phyloP scores from a whole-genome alignment of 2,888 invertebrate species.

The Muschampia plurimacula region DNA sequence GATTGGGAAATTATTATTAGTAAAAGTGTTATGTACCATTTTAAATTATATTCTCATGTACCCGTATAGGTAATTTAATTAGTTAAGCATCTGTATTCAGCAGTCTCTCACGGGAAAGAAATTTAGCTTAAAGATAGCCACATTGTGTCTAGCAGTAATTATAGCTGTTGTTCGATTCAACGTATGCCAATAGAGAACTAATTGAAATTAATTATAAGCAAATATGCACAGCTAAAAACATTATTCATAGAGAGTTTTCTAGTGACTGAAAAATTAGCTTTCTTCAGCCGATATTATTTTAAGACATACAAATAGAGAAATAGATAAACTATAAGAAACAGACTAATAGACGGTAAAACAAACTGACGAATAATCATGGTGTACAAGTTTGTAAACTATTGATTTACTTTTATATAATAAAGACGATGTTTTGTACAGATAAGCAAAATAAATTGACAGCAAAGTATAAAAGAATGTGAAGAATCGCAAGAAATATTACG shows the following conservation, averaged over 20 bases:
- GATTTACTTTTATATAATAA: not conserved
- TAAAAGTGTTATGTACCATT: not conserved
- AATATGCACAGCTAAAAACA: no score
- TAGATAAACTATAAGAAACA: no score
- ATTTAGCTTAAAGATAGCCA: conserved; percentile 11
- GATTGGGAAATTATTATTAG: conserved; percentile 1
- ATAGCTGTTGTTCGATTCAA: not conserved
- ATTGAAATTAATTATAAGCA: not conserved
- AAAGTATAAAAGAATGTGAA: not conserved
- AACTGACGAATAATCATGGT: not conserved
- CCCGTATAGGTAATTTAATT: not conserved
- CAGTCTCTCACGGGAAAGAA: conserved; percentile 24
- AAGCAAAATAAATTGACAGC: not conserved
- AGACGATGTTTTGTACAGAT: not conserved
- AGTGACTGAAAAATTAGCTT: no score
- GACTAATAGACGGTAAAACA: not conserved
- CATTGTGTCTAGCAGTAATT: conserved; percentile 3
- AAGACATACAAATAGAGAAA: no score
- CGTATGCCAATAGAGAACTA: not conserved
- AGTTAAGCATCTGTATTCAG: conserved; percentile 6
- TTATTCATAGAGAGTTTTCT: no score
- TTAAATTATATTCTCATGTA: not conserved
- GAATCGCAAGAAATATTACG: conserved; percentile 6
- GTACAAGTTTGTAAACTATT: not conserved
- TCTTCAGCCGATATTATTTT: no score